Percentiles rank a stretch among this genome's conserved stretches.
phyloP scores from a whole-genome alignment of 2,888 invertebrate genomes.

The Nomada flava region DNA sequence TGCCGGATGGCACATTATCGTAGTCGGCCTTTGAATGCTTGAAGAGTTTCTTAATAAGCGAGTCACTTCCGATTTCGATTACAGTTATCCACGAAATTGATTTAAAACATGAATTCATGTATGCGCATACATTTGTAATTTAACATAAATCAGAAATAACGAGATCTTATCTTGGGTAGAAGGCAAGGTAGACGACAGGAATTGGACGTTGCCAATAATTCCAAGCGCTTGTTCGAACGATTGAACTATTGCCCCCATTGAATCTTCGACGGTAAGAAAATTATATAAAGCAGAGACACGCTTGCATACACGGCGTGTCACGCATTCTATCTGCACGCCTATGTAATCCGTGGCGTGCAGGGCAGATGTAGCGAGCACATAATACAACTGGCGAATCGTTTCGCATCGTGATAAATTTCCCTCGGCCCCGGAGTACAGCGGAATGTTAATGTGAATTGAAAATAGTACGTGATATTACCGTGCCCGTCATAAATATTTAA shows the following conservation, averaged over 20 bases:
- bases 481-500: constrained; percentile 53
- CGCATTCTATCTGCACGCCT: constrained; percentile 17
- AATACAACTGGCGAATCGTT: constrained; percentile 40
- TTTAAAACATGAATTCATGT: no score
- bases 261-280: neutral
- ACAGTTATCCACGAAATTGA: no score
- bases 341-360: constrained; percentile 1
- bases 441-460: constrained; percentile 55
- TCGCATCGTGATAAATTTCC: constrained; percentile 40
- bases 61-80: no score
- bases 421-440: constrained; percentile 13
- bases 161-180: no score
- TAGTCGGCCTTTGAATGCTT: no score
- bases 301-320: neutral
- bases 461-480: constrained; percentile 37
- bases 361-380: neutral
- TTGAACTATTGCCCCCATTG: neutral
- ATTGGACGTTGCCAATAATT: no score
- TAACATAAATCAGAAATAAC: no score
- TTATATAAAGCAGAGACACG: constrained; percentile 16
- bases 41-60: no score
- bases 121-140: no score
- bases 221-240: no score
- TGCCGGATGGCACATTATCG: no score
- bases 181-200: no score